A percentile compares a stretch with the other conserved stretches of the same genome.
Evolutionary conservation across 1,140 invertebrate species (phyloP).

Genomic region (Zaprionus inermis): DNA sequence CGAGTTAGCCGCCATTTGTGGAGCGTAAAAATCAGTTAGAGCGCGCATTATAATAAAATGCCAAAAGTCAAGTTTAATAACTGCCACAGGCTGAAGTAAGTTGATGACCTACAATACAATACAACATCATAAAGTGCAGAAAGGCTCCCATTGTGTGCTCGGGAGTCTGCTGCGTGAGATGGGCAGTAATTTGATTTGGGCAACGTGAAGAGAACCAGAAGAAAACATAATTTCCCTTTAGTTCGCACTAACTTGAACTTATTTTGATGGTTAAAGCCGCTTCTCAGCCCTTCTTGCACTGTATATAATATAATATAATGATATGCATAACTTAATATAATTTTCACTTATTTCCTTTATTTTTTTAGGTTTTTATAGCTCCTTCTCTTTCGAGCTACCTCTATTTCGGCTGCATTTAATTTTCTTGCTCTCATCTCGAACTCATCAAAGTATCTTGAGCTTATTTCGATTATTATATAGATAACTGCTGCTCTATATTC

Average conservation of each 20-base stretch:
- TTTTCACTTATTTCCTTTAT: background rate
- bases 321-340: too few relatives aligned
- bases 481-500: background rate
- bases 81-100: background rate
- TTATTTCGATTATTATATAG: background rate
- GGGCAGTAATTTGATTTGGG: background rate
- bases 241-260: background rate
- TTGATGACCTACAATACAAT: constrained; percentile 1
- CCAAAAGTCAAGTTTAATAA: background rate
- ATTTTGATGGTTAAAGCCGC: too few relatives aligned
- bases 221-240: background rate
- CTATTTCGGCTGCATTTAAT: too few relatives aligned
- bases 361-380: background rate
- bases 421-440: too few relatives aligned
- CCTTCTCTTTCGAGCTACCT: background rate
- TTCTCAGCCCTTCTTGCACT: too few relatives aligned
- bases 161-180: background rate
- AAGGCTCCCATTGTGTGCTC: background rate
- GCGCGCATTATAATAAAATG: constrained; percentile 20
- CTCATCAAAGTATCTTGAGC: background rate
- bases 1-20: constrained; percentile 3
- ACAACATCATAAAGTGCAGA: constrained; percentile 2
- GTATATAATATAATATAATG: too few relatives aligned
- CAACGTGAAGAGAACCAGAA: background rate
- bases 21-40: constrained; percentile 20